Percentiles rank a stretch among this genome's conserved stretches.
Conservation (phyloP, 2,797 vertebrate genomes). For the Poecile montanus region DNA sequence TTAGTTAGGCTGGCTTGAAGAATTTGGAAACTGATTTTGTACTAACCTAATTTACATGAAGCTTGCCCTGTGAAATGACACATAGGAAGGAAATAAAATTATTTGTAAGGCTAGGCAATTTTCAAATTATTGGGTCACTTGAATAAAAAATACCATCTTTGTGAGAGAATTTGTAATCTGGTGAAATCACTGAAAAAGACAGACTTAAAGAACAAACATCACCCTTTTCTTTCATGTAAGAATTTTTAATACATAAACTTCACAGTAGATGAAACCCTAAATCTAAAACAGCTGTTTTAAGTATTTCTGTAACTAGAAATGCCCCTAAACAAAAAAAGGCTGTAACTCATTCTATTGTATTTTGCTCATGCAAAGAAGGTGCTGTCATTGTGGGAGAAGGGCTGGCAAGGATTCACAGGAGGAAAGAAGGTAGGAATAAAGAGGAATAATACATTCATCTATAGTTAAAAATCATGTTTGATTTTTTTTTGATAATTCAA, state of each 20-base stretch:
- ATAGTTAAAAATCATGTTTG: background rate
- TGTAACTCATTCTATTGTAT: background rate
- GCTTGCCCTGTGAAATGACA: background rate
- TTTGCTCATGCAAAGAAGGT: background rate
- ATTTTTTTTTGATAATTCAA: conserved; percentile 24
- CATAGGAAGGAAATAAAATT: background rate
- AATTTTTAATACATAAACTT: background rate
- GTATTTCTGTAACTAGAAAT: background rate
- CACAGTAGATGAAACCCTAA: background rate
- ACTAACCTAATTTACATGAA: background rate
- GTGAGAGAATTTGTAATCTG: background rate
- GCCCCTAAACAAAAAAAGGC: background rate
- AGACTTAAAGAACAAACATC: background rate
- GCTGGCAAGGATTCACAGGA: background rate
- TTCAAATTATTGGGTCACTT: background rate
- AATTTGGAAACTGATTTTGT: background rate
- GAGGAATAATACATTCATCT: background rate
- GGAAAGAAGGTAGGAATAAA: background rate
- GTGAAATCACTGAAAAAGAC: background rate
- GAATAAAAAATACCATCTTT: background rate
- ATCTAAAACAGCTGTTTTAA: background rate
- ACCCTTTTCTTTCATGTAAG: background rate
- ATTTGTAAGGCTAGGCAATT: background rate
- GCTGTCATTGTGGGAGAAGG: background rate
- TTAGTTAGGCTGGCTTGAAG: background rate